These are phyloP conservation scores for Cetonia aurata DNA, from an alignment of 2,888 invertebrate species.

Conservation along the genomic window DNA sequence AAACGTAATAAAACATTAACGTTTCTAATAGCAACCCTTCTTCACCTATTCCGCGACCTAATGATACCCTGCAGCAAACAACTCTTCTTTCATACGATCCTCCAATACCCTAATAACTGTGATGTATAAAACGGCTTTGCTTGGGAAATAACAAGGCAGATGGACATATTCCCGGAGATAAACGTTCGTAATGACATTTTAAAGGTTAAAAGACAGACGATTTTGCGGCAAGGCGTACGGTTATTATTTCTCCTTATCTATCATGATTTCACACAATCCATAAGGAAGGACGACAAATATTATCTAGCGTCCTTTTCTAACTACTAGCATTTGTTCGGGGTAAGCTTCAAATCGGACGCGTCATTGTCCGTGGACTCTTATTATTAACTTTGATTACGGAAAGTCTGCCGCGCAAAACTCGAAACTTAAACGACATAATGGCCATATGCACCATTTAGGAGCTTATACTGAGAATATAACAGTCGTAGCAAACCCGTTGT, in stretches of 20 bases:
- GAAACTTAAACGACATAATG: slow-evolving; percentile 50
- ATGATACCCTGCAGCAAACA: slow-evolving; percentile 28
- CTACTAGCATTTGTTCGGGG: background rate
- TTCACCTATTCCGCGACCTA: slow-evolving; percentile 14
- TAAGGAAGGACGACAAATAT: too few species aligned
- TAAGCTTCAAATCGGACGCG: background rate
- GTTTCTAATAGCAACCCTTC: slow-evolving; percentile 25
- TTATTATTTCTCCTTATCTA: background rate
- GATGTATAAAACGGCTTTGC: slow-evolving; percentile 45
- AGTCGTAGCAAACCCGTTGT: too few species aligned
- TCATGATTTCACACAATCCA: too few species aligned
- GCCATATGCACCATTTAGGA: too few species aligned
- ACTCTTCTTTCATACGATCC: slow-evolving; percentile 20
- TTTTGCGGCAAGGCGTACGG: slow-evolving; percentile 5
- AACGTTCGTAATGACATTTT: slow-evolving; percentile 45
- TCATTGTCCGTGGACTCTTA: slow-evolving; percentile 36
- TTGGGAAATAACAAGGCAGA: slow-evolving; percentile 47
- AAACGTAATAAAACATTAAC: slow-evolving; percentile 32
- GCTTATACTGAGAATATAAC: too few species aligned
- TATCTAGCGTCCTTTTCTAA: background rate
- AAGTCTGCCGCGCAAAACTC: slow-evolving; percentile 39
- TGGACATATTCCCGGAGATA: slow-evolving; percentile 35
- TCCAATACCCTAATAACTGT: slow-evolving; percentile 42
- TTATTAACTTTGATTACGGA: slow-evolving; percentile 52
- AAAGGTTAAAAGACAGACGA: slow-evolving; percentile 39